These are phyloP conservation scores for Maniola hyperantus DNA, from an alignment of 2,888 invertebrate genomes.

Conservation along the genomic window DNA sequence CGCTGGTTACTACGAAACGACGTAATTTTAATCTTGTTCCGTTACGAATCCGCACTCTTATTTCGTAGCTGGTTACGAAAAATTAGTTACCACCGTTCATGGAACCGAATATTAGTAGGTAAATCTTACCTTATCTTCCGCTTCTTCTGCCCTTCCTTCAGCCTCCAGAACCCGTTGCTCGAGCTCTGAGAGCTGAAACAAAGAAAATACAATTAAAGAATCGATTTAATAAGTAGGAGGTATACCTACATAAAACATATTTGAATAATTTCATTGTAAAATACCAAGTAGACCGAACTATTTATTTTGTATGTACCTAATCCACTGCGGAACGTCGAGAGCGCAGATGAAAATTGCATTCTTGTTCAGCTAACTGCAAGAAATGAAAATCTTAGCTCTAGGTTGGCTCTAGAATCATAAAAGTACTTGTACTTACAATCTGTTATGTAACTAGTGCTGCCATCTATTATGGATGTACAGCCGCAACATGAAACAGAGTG, in stretches of 20 bases:
- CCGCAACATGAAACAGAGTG: constrained; percentile 23
- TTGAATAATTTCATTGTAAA: no score
- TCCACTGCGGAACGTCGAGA: not conserved
- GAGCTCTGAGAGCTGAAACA: constrained; percentile 95
- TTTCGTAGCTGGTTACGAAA: not conserved
- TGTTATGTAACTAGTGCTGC: constrained; percentile 50
- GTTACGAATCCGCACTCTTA: no score
- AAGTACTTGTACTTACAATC: constrained; percentile 10
- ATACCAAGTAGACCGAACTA: no score
- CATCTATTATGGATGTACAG: constrained; percentile 51
- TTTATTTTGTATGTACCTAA: constrained; percentile 13
- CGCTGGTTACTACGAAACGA: no score
- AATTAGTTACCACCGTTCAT: not conserved
- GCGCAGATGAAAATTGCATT: constrained; percentile 26
- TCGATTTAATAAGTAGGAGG: no score
- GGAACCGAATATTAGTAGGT: not conserved
- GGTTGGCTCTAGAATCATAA: constrained; percentile 2
- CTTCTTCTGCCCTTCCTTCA: constrained; percentile 95
- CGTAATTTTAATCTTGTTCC: no score
- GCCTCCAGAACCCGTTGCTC: constrained; percentile 96
- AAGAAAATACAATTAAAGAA: constrained; percentile 40
- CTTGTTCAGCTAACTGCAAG: constrained; percentile 16
- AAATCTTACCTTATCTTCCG: constrained; percentile 94
- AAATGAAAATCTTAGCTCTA: constrained; percentile 19
- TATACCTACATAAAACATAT: no score